These are phyloP conservation scores for Eriosoma lanigerum DNA, from an alignment of 1,140 invertebrate species.

Conservation along the genomic window DNA sequence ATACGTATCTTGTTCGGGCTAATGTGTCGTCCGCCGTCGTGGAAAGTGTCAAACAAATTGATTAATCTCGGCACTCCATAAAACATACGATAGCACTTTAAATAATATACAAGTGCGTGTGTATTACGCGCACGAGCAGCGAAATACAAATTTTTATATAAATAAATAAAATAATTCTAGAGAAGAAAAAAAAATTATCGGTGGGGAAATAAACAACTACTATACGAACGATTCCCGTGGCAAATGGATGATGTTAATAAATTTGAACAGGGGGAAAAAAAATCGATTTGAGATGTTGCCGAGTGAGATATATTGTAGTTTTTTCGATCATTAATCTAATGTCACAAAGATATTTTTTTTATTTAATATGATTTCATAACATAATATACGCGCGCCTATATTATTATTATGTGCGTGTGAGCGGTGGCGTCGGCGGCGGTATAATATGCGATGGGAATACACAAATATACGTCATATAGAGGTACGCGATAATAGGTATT, in stretches of 20 bases:
- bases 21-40: conserved; percentile 36
- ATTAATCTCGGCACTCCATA: conserved; percentile 48
- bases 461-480: neutral
- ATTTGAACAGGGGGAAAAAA: conserved; percentile 34
- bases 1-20: conserved; percentile 32
- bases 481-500: neutral
- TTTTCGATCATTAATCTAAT: conserved; percentile 48
- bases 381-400: neutral
- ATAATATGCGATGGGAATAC: neutral
- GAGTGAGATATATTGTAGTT: conserved; percentile 46
- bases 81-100: conserved; percentile 51
- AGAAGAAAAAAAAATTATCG: neutral
- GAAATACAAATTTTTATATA: neutral
- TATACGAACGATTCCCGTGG: neutral
- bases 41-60: conserved; percentile 46
- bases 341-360: conserved; percentile 39
- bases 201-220: neutral
- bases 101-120: neutral
- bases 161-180: neutral
- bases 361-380: conserved; percentile 9
- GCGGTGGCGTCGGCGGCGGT: neutral
- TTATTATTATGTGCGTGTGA: neutral
- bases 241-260: conserved; percentile 45
- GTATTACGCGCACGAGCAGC: neutral
- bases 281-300: conserved; percentile 37